Evolutionary conservation across 53 echinoderm and acorn worm species (phyloP).

Genomic region (Crossaster papposus): DNA sequence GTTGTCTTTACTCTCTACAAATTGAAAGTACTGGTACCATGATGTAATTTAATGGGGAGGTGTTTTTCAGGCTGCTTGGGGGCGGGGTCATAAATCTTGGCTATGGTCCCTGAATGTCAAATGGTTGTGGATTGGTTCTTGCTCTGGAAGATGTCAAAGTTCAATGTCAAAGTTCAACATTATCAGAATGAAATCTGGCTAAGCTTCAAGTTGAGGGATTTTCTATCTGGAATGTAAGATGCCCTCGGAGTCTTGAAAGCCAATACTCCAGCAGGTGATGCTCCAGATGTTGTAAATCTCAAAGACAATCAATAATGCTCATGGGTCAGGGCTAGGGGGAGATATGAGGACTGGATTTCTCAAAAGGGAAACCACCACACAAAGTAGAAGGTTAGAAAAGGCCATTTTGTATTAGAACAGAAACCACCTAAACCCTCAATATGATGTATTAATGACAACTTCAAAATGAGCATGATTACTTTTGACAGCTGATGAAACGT

Average conservation of each 20-base stretch:
- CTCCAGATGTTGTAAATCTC: slow-evolving; percentile 14
- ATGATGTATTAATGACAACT: not conserved
- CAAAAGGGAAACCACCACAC: not conserved
- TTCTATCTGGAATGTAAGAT: not conserved
- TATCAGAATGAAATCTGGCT: not conserved
- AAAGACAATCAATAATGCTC: not conserved
- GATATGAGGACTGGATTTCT: slow-evolving; percentile 4
- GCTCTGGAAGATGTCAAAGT: not conserved
- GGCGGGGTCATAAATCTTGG: not conserved
- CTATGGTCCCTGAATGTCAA: not conserved
- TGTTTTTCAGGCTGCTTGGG: not conserved
- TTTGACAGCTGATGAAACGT: not conserved
- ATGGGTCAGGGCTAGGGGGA: not conserved
- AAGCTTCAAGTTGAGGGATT: slow-evolving; percentile 7
- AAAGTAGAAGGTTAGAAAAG: not conserved
- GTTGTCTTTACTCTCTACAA: not conserved
- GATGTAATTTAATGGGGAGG: not conserved
- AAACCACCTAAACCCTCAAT: too few relatives aligned
- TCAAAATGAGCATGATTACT: not conserved
- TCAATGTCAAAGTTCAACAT: slow-evolving; percentile 1
- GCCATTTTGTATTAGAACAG: too few relatives aligned
- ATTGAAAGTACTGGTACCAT: too few relatives aligned
- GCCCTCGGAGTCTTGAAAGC: not conserved
- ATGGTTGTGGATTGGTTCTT: not conserved
- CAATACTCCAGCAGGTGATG: slow-evolving; percentile 1